Conservation (phyloP, 2,113 vertebrate species). For the Phylloscopus whistleri region DNA sequence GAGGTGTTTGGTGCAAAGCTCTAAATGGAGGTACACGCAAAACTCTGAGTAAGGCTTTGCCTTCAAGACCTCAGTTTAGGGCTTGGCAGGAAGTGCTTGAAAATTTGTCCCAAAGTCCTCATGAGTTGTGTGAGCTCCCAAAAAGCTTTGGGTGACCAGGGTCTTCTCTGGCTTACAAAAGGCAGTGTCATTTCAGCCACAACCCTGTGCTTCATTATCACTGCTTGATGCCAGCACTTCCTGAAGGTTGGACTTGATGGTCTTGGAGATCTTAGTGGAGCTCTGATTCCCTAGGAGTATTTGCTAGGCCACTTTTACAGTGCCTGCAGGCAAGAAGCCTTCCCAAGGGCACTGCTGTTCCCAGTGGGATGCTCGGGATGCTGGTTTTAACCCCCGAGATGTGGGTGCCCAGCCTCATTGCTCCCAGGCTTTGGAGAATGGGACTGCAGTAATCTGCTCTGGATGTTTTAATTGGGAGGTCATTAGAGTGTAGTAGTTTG, state of each 20-base stretch:
- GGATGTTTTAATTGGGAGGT: background rate
- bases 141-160: background rate
- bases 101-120: background rate
- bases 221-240: background rate
- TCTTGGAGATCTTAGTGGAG: background rate
- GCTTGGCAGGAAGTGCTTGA: background rate
- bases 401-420: background rate
- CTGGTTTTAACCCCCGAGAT: background rate
- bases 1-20: background rate
- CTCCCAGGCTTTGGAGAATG: background rate
- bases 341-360: rapidly evolving
- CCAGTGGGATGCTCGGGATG: background rate
- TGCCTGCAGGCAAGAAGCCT: background rate
- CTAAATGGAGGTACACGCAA: background rate
- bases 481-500: background rate
- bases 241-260: background rate
- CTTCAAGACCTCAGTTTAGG: background rate
- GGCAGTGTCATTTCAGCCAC: rapidly evolving
- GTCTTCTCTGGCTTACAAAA: background rate
- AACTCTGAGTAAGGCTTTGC: background rate
- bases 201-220: background rate
- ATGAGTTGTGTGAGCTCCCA: background rate
- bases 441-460: background rate
- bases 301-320: background rate
- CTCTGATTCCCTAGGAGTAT: background rate